phyloP scores from a whole-genome alignment of 2,797 vertebrate genomes.

The Fundulus diaphanus region DNA sequence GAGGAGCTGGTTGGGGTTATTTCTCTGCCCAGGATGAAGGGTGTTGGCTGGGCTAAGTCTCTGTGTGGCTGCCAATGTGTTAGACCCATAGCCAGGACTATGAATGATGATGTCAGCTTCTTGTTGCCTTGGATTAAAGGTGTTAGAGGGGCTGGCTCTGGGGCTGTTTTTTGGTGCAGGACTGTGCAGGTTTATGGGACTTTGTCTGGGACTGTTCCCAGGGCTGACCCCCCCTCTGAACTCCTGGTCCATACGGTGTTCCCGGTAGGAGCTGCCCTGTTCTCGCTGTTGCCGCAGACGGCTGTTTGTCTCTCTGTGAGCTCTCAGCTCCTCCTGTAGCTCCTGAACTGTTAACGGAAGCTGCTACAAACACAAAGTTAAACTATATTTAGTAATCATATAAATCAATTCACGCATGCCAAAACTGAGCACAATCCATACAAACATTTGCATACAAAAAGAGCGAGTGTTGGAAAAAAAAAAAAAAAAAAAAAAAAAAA shows the following conservation, averaged over 20 bases:
- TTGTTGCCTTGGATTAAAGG: conserved; percentile 69
- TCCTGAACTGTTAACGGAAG: conserved; percentile 94
- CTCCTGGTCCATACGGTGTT: conserved; percentile 65
- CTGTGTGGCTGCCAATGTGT: conserved; percentile 44
- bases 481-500: conserved; percentile 1
- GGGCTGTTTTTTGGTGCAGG: conserved; percentile 62
- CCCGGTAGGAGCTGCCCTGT: conserved; percentile 73
- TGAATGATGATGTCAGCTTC: conserved; percentile 79
- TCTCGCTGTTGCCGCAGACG: conserved; percentile 87
- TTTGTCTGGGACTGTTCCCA: conserved; percentile 69
- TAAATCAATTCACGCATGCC: not conserved
- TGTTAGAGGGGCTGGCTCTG: conserved; percentile 72
- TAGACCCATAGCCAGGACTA: conserved; percentile 68
- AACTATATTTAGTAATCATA: not conserved
- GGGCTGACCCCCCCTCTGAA: conserved; percentile 67
- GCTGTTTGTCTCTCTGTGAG: conserved; percentile 93
- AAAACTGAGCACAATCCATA: not conserved
- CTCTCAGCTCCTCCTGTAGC: conserved; percentile 92
- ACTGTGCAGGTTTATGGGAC: conserved; percentile 69
- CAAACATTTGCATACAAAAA: not conserved
- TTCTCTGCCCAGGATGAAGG: conserved; percentile 56
- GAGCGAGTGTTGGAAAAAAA: not conserved
- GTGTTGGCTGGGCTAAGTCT: conserved; percentile 68
- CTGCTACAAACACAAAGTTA: conserved; percentile 75
- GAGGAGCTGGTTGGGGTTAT: conserved; percentile 49